These are phyloP conservation scores for Coracias cyanogaster DNA, from an alignment of 2,797 vertebrate genomes.

Conservation along the genomic window DNA sequence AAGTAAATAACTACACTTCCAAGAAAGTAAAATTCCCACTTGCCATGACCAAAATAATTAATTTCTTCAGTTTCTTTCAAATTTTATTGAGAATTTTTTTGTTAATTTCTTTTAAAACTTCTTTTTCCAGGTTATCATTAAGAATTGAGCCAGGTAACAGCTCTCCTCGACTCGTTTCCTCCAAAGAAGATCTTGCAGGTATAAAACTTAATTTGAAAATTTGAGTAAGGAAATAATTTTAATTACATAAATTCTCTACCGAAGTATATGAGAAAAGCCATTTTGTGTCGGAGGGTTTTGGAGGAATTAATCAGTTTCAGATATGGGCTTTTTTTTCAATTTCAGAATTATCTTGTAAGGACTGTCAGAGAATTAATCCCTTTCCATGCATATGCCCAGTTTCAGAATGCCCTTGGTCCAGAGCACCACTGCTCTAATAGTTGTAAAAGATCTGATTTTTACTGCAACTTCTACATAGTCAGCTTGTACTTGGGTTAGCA, in stretches of 20 bases:
- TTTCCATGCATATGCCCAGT: not conserved
- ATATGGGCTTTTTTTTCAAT: not conserved
- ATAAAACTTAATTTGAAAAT: constrained; percentile 42
- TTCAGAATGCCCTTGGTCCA: not conserved
- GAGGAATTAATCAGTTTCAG: not conserved
- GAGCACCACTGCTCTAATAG: not conserved
- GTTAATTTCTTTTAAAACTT: constrained; percentile 66
- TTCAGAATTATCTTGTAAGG: not conserved
- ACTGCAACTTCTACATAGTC: not conserved
- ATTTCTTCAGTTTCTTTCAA: not conserved
- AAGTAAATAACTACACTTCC: not conserved
- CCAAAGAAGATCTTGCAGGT: constrained; percentile 95
- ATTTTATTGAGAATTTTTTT: not conserved
- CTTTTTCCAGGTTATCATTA: constrained; percentile 88
- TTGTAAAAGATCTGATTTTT: not conserved
- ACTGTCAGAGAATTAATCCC: not conserved
- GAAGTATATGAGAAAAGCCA: not conserved
- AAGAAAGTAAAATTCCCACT: not conserved
- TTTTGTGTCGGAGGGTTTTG: not conserved
- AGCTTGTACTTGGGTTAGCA: not conserved
- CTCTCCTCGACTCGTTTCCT: constrained; percentile 92
- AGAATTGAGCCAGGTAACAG: constrained; percentile 94
- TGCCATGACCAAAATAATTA: not conserved
- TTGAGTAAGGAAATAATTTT: not conserved
- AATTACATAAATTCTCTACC: not conserved